Conservation (phyloP, 2,888 invertebrate species). For the Plusia festucae region DNA sequence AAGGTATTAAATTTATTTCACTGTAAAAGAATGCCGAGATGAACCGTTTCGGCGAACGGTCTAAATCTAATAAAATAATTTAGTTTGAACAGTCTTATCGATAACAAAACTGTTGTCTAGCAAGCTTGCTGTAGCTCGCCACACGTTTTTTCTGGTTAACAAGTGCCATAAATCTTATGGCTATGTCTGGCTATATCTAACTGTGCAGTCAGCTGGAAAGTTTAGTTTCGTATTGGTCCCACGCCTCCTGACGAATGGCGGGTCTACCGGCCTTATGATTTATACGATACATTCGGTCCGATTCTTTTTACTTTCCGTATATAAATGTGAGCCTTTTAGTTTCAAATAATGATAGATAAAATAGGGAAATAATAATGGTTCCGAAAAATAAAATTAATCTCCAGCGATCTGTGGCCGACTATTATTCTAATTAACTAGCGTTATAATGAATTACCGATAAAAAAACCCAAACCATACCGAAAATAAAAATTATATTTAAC, state of each 20-base stretch:
- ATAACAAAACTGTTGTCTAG: background rate
- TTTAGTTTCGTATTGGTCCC: conserved; percentile 31
- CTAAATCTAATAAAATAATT: no score
- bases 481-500: no score
- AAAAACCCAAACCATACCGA: no score
- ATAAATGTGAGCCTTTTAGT: conserved; percentile 2
- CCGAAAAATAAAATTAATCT: no score
- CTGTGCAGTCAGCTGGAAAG: conserved; percentile 18
- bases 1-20: no score
- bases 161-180: conserved; percentile 18
- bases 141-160: conserved; percentile 8
- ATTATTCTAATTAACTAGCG: no score
- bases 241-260: conserved; percentile 18
- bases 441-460: no score
- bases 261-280: conserved; percentile 16
- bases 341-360: conserved; percentile 3
- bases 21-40: no score
- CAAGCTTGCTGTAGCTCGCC: background rate
- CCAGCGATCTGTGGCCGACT: no score
- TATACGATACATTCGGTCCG: conserved; percentile 20
- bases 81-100: no score
- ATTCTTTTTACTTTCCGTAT: conserved; percentile 15
- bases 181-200: conserved; percentile 5
- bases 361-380: no score
- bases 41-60: no score